Evolutionary conservation across 2,888 invertebrate genomes (phyloP), one percentile per base, ranked within the genome.

Genomic region (Trypoxylon attenuatum): DNA sequence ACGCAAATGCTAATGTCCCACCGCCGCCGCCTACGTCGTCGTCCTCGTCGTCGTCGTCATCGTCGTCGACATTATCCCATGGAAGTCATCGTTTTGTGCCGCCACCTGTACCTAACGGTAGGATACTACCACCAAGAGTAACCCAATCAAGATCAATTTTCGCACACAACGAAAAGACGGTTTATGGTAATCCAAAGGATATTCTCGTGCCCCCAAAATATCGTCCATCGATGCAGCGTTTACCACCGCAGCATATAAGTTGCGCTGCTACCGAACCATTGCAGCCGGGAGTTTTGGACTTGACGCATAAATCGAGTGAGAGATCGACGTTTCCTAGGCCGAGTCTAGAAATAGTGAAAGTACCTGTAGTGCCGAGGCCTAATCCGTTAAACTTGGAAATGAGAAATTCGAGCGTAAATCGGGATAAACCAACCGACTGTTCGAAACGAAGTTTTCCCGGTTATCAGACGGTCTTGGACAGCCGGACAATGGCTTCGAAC

Each of bases 141-240:
- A 90, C 90, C 5, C 93, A 92, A 77, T 91, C 90, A 0, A 90
- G 90, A 16, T 91, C 92, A 2, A 91, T 92, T 45, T 93, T 91
- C 84, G 90, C 91, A 0, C 89, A 89, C 74, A 89, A 89, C 0
- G 91, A 92, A 76, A 91, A 90, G 76, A 92, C 89, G 0, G 91
- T 93, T 0, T 93, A 93, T 73, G 93, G 93, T 0, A 92, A 93
- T 84, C 93, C 93, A 0, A 93, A 93, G 79, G 93, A 93, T 76
- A 90, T 90, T 2, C 88, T 91, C 64, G 89, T 89, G 85, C 89
- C 90, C 0, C 89, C 90, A 0, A 85, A 83, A 59, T 84, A 89
- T 0, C 89, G 89, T 33, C 46, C 61, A 2, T n/a, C 64, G 59
- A 16, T 54, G 21, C 52, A 69, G 16, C 71, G 68, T 46, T 43